These are phyloP conservation scores for Tuta absoluta DNA, from an alignment of 2,888 invertebrate genomes.

Conservation along the genomic window DNA sequence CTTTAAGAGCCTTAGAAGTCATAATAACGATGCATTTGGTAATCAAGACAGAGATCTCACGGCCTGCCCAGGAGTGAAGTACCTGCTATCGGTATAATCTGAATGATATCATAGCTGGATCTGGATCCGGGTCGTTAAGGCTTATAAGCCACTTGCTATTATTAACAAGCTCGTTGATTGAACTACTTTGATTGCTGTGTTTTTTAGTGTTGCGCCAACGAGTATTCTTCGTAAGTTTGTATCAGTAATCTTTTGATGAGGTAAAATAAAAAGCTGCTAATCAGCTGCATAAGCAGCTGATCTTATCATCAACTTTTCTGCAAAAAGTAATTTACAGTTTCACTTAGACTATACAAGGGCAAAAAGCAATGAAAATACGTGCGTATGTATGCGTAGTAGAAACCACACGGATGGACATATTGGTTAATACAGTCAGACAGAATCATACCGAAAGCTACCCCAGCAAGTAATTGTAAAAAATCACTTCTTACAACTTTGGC, in stretches of 20 bases:
- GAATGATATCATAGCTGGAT: slow-evolving; percentile 61
- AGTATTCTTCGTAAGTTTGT: background rate
- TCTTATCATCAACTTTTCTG: no score
- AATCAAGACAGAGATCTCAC: slow-evolving; percentile 42
- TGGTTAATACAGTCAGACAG: no score
- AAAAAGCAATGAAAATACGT: background rate
- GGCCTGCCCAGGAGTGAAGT: slow-evolving; percentile 44
- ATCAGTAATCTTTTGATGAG: no score
- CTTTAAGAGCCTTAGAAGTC: slow-evolving; percentile 6
- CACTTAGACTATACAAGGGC: background rate
- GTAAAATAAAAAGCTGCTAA: no score
- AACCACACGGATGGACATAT: background rate
- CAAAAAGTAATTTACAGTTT: background rate
- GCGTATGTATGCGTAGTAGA: background rate
- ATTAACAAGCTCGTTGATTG: slow-evolving; percentile 31
- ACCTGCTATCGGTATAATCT: slow-evolving; percentile 52
- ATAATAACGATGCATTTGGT: slow-evolving; percentile 26
- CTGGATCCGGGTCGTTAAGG: slow-evolving; percentile 48
- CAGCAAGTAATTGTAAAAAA: no score
- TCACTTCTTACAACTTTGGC: no score
- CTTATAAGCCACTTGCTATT: slow-evolving; percentile 37
- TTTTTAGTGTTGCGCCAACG: background rate
- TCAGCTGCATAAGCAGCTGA: no score
- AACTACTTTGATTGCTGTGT: background rate
- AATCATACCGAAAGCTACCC: background rate